Conservation (phyloP, 2,797 vertebrate genomes). For the Rhinichthys osculus region DNA sequence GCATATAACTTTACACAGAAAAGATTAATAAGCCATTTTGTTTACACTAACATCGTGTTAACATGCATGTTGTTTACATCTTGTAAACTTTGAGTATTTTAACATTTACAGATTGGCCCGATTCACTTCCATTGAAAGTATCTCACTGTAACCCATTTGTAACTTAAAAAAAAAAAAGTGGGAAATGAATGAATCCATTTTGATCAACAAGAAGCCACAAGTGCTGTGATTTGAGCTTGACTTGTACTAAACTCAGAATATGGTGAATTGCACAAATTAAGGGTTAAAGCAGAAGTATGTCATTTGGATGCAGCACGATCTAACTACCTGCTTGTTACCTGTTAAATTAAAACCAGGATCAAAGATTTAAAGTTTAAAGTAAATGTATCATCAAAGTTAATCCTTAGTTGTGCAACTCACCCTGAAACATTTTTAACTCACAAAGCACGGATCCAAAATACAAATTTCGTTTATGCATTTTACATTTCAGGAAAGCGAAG, state of each 20-base stretch:
- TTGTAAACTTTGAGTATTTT: neutral
- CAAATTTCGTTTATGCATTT: neutral
- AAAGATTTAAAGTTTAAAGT: neutral
- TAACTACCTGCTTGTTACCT: neutral
- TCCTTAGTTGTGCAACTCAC: neutral
- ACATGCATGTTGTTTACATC: neutral
- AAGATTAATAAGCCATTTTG: neutral
- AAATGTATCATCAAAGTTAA: neutral
- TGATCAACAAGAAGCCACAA: neutral
- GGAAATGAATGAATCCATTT: neutral
- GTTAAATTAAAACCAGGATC: neutral
- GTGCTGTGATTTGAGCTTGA: neutral
- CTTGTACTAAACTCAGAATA: neutral
- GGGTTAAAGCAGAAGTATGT: neutral
- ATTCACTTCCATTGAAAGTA: neutral
- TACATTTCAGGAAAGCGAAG: slow-evolving; percentile 61
- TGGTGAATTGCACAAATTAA: neutral
- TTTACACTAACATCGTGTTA: neutral
- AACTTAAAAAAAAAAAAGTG: too few species aligned
- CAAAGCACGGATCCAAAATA: neutral
- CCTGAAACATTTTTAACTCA: neutral
- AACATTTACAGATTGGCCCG: neutral
- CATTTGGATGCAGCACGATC: neutral
- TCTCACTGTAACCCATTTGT: neutral
- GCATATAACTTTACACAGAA: neutral